phyloP scores from a whole-genome alignment of 2,888 invertebrate species.

The Fragum whitleyi region DNA sequence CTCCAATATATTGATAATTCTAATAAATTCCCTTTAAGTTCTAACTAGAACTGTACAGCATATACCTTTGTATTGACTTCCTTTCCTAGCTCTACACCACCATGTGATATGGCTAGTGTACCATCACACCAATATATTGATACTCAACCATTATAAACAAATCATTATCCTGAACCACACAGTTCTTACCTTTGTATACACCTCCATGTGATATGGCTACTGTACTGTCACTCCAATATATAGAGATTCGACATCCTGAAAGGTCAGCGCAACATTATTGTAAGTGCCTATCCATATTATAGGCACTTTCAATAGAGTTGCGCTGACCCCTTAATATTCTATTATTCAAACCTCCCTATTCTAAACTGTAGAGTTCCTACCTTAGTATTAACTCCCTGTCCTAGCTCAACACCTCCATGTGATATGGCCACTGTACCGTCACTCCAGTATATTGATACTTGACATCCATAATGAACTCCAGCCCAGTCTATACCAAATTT shows the following conservation, averaged over 20 bases:
- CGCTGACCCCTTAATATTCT: no score
- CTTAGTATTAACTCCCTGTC: conserved; percentile 94
- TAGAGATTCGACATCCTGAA: conserved; percentile 82
- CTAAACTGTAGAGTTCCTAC: no score
- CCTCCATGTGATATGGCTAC: conserved; percentile 89
- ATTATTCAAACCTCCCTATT: no score
- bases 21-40: no score
- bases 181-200: conserved; percentile 89
- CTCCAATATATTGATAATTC: no score
- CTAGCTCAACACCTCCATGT: conserved; percentile 88
- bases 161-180: conserved; percentile 87
- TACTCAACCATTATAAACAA: conserved; percentile 74
- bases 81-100: conserved; percentile 89
- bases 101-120: conserved; percentile 89
- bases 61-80: conserved; percentile 92
- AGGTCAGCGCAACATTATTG: conserved; percentile 58
- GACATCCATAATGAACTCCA: conserved; percentile 71
- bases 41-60: no score
- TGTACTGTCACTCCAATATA: conserved; percentile 86
- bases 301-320: no score
- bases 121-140: conserved; percentile 86
- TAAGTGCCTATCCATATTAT: no score
- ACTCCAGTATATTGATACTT: conserved; percentile 85
- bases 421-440: conserved; percentile 88
- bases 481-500: conserved; percentile 88